Base-by-base conservation (phyloP, 2,113 vertebrate genomes). In the Clinocottus analis region DNA sequence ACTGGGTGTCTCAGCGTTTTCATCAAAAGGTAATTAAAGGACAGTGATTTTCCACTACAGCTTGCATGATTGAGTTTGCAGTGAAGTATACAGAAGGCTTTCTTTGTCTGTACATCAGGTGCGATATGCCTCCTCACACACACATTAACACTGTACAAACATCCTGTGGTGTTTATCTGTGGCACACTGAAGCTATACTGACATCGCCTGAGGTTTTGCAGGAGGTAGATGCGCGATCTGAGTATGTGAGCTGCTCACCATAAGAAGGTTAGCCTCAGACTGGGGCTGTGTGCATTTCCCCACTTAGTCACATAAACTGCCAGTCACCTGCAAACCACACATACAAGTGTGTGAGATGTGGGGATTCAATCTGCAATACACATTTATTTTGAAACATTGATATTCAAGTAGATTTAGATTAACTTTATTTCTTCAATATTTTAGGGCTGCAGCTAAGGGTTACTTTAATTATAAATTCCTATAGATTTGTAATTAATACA, bases 151-250 rank as follows among this genome's bases (percentile, higher is more conserved):
- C 58, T 75, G 81, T 79, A 83, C 86, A 91, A 87, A 89, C 89
- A 88, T 93, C 89, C 92, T 78, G 91, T 90, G 85, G 80, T 87
- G 89, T 85, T 83, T 33, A 73, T 84, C 62, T 82, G 83, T 74
- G 79, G 79, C 77, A 56, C 43, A 53, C 5, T 64, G 72, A 84
- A 64, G 86, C 77, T 62, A 35, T 27, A 82, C 75, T 72, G 80
- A 85, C 83, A 85, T 14, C 23, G 56, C 70, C 53, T 90, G 91
- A 81, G 89, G 92, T 89, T 23, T 84, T 79, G 77, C 31, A 85
- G 73, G 19, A 45, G 60, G 59, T 65, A 71, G 69, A 55, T 71
- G 72, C 5, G 23, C 69, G 70, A 71, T 72, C 75, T 11, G 35
- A 87, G 56, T 35, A 3, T 11, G 64, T 59, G 84, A 53, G 67